Evolutionary conservation across 2,113 vertebrate species (phyloP).

Genomic region (Melanerpes formicivorus): DNA sequence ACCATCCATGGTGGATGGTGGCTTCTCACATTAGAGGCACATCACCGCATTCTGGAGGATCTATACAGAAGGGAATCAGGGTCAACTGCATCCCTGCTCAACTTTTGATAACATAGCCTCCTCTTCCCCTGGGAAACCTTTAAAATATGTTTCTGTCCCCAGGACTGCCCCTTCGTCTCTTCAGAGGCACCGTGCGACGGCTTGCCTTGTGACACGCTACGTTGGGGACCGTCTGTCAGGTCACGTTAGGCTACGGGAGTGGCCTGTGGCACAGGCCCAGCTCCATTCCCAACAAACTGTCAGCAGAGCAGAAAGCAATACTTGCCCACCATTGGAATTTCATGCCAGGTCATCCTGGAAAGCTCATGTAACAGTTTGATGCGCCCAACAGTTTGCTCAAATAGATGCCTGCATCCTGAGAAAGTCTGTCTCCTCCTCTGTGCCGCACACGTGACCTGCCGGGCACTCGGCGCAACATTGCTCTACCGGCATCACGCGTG

Average conservation of each 20-base stretch:
- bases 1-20: too few species aligned
- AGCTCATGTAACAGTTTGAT: conserved; percentile 32
- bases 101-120: not conserved
- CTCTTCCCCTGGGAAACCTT: not conserved
- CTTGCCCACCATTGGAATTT: conserved; percentile 59
- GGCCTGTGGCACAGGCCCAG: conserved; percentile 27
- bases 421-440: not conserved
- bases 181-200: not conserved
- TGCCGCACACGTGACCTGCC: not conserved
- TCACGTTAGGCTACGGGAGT: conserved; percentile 31
- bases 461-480: not conserved
- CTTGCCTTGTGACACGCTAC: not conserved
- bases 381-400: conserved; percentile 25
- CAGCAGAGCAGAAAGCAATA: conserved; percentile 60
- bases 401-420: conserved; percentile 2
- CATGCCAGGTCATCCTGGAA: conserved; percentile 11
- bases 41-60: not conserved
- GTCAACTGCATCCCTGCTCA: not conserved
- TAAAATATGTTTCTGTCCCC: not conserved
- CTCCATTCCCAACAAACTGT: conserved; percentile 3
- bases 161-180: not conserved
- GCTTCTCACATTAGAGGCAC: not conserved
- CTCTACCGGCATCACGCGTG: not conserved
- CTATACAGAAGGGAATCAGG: not conserved
- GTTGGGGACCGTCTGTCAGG: conserved; percentile 18